These are phyloP conservation scores for Colletes collaris DNA, from an alignment of 2,888 invertebrate species.

Conservation along the genomic window DNA sequence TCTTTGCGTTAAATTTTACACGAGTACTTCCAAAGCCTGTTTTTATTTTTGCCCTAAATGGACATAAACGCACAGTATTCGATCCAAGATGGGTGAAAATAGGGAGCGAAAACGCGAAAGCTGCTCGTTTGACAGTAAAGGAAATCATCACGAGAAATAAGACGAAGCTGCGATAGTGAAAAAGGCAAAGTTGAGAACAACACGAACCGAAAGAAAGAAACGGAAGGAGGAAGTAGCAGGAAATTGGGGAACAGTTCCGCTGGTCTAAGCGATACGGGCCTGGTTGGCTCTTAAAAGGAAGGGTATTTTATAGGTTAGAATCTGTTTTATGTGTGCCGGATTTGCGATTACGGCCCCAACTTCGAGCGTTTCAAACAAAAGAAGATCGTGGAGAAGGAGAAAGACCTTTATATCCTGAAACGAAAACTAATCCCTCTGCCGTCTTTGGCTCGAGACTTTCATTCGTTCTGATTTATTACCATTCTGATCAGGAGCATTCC, in stretches of 20 bases:
- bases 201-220: conserved; percentile 6
- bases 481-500: not conserved
- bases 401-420: conserved; percentile 59
- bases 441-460: not conserved
- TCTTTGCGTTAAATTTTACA: too few species aligned
- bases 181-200: not conserved
- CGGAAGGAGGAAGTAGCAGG: conserved; percentile 30
- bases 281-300: conserved; percentile 59
- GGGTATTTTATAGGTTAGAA: conserved; percentile 77
- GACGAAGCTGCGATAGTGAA: not conserved
- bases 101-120: not conserved
- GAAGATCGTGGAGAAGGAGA: conserved; percentile 19
- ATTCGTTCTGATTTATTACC: not conserved
- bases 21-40: too few species aligned
- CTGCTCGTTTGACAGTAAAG: not conserved
- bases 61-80: too few species aligned
- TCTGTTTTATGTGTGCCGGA: conserved; percentile 76
- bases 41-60: not conserved
- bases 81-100: not conserved
- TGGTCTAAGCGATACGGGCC: conserved; percentile 43
- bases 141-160: not conserved
- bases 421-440: conserved; percentile 54
- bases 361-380: conserved; percentile 66
- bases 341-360: conserved; percentile 75
- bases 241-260: conserved; percentile 43